A percentile compares a stretch with the other conserved stretches of the same genome.
phyloP scores from a whole-genome alignment of 2,797 vertebrate genomes.

The Crossoptilon crossoptilon region DNA sequence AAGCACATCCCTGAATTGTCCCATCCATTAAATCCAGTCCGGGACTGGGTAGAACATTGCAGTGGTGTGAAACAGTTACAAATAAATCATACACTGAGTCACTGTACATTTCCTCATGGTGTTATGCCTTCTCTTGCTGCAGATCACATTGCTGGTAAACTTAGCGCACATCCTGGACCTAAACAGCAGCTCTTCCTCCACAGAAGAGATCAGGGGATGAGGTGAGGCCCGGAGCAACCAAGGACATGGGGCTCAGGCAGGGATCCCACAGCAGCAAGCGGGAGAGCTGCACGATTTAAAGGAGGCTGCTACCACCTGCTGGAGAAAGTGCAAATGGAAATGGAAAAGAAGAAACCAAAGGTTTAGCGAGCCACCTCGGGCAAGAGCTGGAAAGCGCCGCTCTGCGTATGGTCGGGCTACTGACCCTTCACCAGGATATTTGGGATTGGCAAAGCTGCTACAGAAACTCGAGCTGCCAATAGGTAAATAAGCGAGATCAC shows the following conservation, averaged over 20 bases:
- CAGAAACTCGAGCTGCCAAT: background rate
- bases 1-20: background rate
- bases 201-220: background rate
- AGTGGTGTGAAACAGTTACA: rapidly evolving
- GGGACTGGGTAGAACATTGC: background rate
- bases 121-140: background rate
- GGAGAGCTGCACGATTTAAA: background rate
- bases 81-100: background rate
- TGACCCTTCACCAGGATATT: background rate
- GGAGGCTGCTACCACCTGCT: conserved; percentile 65
- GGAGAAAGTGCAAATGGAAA: background rate
- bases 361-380: rapidly evolving
- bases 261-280: background rate
- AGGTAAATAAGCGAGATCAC: background rate
- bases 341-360: background rate
- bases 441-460: background rate
- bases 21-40: background rate
- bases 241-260: background rate
- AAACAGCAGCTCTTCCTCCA: background rate
- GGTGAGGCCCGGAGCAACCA: conserved; percentile 6
- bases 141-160: background rate
- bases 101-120: rapidly evolving
- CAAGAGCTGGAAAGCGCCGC: rapidly evolving
- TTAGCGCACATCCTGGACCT: background rate
- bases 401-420: rapidly evolving